phyloP scores from a whole-genome alignment of 2,113 vertebrate species.

The Zootoca vivipara region DNA sequence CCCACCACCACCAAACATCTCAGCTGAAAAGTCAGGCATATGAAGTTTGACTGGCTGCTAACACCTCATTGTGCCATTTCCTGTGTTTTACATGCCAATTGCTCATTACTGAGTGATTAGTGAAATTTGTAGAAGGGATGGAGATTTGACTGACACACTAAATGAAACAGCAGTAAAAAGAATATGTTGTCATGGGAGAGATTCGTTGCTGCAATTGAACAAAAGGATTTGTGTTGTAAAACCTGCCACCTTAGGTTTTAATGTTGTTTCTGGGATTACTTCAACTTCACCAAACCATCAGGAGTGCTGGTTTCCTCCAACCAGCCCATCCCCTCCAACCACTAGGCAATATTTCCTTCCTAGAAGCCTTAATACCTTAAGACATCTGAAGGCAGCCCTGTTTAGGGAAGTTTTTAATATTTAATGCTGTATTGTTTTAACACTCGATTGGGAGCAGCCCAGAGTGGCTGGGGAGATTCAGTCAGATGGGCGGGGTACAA shows the following conservation, averaged over 20 bases:
- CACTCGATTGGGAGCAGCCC: too few relatives aligned
- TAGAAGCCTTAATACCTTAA: neutral
- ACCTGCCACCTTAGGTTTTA: neutral
- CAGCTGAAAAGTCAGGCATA: neutral
- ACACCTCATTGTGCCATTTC: neutral
- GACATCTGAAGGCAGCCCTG: too few relatives aligned
- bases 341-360: neutral
- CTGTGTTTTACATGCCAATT: neutral
- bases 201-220: neutral
- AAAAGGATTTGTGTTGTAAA: neutral
- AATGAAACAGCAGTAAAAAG: neutral
- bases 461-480: too few relatives aligned
- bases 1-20: neutral
- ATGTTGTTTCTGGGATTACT: neutral
- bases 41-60: neutral
- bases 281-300: neutral
- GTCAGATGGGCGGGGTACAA: too few relatives aligned
- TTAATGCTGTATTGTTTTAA: too few relatives aligned
- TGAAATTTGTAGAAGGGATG: neutral
- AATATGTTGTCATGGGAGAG: neutral
- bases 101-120: neutral
- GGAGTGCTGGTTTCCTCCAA: neutral
- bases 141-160: neutral
- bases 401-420: too few relatives aligned
- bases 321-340: neutral